Evolutionary conservation across 1,140 invertebrate species (phyloP).

Genomic region (Trichonephila clavata): DNA sequence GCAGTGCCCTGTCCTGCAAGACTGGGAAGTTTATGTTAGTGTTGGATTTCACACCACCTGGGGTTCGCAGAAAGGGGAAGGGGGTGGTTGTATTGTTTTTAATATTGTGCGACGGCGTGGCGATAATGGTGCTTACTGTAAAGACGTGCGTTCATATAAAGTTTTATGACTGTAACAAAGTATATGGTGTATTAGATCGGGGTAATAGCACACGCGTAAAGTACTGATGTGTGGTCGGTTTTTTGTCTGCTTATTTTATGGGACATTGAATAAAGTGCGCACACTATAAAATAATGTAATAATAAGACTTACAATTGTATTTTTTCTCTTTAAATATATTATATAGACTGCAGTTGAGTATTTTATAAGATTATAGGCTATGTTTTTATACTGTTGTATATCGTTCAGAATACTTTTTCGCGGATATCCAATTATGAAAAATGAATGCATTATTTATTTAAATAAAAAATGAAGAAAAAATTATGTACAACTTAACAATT

Average conservation of each 20-base stretch:
- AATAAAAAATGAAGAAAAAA: too few relatives aligned
- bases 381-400: too few relatives aligned
- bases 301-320: neutral
- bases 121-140: constrained; percentile 24
- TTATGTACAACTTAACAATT: too few relatives aligned
- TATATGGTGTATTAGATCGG: neutral
- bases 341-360: neutral
- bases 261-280: neutral
- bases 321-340: neutral
- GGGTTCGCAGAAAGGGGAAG: neutral
- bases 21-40: neutral
- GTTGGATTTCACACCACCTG: constrained; percentile 63
- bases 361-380: neutral
- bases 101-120: constrained; percentile 23
- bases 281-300: neutral
- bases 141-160: constrained; percentile 2
- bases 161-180: neutral
- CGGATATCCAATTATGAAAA: too few relatives aligned
- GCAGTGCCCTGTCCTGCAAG: neutral
- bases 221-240: neutral
- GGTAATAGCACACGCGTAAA: neutral
- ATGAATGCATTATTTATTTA: too few relatives aligned
- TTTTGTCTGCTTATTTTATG: neutral
- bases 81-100: constrained; percentile 24
- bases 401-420: too few relatives aligned